Evolutionary conservation across 2,888 invertebrate species (phyloP).

Genomic region (Epicampocera succincta): DNA sequence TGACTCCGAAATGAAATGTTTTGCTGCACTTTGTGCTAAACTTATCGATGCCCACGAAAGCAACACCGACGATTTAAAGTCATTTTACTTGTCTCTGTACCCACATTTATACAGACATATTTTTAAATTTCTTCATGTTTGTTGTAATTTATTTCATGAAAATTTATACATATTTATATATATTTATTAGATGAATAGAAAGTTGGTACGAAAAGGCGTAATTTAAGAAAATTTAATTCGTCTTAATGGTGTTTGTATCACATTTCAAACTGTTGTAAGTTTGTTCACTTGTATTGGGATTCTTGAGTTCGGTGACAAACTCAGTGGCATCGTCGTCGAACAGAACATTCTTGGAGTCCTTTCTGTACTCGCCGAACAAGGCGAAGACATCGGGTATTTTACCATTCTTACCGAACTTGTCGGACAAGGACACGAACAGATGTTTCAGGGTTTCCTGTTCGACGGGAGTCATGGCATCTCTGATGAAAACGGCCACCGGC

Average conservation of each 20-base stretch:
- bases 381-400: conserved; percentile 80
- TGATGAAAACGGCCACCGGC: conserved; percentile 77
- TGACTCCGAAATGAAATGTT: too few relatives aligned
- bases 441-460: conserved; percentile 80
- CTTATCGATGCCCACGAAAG: too few relatives aligned
- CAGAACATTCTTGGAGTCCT: conserved; percentile 76
- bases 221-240: conserved; percentile 66
- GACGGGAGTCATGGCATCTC: conserved; percentile 74
- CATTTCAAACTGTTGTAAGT: conserved; percentile 77
- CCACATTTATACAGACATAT: too few relatives aligned
- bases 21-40: too few relatives aligned
- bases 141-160: background rate
- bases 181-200: conserved; percentile 6
- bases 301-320: conserved; percentile 76
- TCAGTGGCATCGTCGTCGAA: conserved; percentile 78
- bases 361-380: conserved; percentile 78
- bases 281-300: conserved; percentile 75
- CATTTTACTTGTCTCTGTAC: too few relatives aligned
- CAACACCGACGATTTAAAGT: too few relatives aligned
- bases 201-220: background rate
- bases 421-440: conserved; percentile 77
- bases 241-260: conserved; percentile 74
- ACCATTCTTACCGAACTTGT: conserved; percentile 77
- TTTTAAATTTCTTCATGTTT: background rate
- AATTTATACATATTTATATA: too few relatives aligned